Base-by-base conservation (phyloP, 2,888 invertebrate species). In the Chloroclysta siterata region DNA sequence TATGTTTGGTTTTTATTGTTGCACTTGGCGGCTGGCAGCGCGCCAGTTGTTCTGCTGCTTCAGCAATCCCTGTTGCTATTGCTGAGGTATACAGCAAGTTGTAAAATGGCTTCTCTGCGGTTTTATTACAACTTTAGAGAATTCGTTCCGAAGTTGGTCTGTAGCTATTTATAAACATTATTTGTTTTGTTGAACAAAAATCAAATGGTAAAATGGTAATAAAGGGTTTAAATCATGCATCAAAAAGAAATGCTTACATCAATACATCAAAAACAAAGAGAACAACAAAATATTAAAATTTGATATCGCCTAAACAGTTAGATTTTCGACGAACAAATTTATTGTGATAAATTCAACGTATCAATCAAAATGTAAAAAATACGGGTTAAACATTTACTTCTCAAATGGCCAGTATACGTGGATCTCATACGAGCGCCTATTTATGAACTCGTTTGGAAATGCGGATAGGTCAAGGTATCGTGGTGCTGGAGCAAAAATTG, bases 1-100 rank as follows among this genome's bases (percentile, higher is more conserved):
- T 60, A 56, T 60, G 53, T 33, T 28, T 22, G 7, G n/a, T 61
- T 61, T 65, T 61, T 65, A 61, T 58, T 61, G 58, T 51, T 41
- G 29, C 60, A 61, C 57, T 65, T 53, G 53, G 44, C 13, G n/a
- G 41, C 54, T 65, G 65, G 65, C 65, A 47, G 15, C 15, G 22
- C 22, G 57, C 65, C 65, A 65, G 54, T 17, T 17, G 65, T 13
- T 58, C 50, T 46, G 36, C 44, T 52, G 48, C 17, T 44, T 11
- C 17, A 17, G 17, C 46, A 17, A 17, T 46, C 8, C 11, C 61
- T 36, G 36, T 46, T 33, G 46, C 51, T 28, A 29, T 44, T 15
- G 41, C 47, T n/a, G 17, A 41, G 39, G 41, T 41, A 42, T 22
- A 29, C 42, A 42, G 48, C 39, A 17, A 42, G 54, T 51, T 42